Evolutionary conservation across 2,113 vertebrate genomes (phyloP).

Genomic region (Ancistrus triradiatus): DNA sequence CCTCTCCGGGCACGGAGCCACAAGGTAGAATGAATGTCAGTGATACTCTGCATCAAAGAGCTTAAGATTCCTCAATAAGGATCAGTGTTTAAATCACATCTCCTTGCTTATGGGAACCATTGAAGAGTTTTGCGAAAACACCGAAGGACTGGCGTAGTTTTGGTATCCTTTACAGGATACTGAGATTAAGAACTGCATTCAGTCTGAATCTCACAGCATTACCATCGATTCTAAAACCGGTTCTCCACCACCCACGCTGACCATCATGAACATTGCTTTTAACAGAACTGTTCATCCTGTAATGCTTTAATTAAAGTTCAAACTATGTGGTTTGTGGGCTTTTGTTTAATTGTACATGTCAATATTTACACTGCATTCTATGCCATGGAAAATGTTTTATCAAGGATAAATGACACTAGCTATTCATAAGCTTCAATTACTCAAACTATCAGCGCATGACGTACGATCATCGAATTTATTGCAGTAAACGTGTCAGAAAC

Average conservation of each 20-base stretch:
- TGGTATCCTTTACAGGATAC: no score
- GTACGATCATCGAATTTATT: no score
- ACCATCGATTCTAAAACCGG: neutral
- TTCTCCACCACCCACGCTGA: neutral
- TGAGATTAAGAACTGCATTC: neutral
- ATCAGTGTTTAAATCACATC: constrained; percentile 4
- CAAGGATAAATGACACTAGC: no score
- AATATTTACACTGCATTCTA: neutral
- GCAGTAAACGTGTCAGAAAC: no score
- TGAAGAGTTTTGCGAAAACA: neutral
- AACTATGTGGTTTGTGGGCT: neutral
- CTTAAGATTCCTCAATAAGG: constrained; percentile 8
- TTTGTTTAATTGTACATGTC: neutral
- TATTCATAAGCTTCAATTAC: no score
- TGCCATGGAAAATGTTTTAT: neutral
- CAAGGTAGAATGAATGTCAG: constrained; percentile 4
- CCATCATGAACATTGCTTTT: neutral
- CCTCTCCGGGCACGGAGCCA: constrained; percentile 23
- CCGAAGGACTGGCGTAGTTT: neutral
- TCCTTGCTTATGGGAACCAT: constrained; percentile 13
- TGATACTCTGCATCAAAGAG: constrained; percentile 19
- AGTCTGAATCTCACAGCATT: neutral
- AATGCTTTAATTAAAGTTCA: neutral
- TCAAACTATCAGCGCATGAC: no score
- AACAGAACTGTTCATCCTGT: neutral